These are phyloP conservation scores for Gnathonemus echidnorhynchus DNA, from an alignment of 2,113 vertebrate genomes.

Conservation along the genomic window DNA sequence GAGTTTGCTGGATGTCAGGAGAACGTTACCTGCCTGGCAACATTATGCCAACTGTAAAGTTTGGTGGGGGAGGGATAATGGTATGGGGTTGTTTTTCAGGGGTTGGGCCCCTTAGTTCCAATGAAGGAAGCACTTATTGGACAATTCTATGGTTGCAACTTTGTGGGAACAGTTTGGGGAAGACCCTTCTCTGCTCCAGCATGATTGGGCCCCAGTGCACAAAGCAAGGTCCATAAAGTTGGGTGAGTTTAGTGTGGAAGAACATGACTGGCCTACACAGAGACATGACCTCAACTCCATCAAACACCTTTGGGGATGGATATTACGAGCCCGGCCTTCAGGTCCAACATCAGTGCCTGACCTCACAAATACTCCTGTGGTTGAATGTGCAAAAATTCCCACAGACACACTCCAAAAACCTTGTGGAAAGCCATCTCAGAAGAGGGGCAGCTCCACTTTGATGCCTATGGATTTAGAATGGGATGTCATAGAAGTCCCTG, in stretches of 20 bases:
- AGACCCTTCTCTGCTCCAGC: too few species aligned
- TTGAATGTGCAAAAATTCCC: not conserved
- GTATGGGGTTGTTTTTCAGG: not conserved
- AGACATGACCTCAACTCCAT: not conserved
- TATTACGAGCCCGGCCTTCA: not conserved
- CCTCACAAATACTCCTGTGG: not conserved
- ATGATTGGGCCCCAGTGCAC: too few species aligned
- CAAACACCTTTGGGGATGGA: not conserved
- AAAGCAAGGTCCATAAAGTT: too few species aligned
- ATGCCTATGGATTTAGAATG: not conserved
- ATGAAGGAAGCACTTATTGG: too few species aligned
- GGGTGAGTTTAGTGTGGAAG: too few species aligned
- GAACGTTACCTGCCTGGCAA: not conserved
- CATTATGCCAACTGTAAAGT: not conserved
- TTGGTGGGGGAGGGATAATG: not conserved
- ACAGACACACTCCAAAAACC: not conserved
- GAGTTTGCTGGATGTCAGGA: not conserved
- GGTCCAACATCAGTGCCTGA: not conserved
- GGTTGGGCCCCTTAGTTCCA: not conserved
- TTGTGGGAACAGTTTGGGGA: not conserved
- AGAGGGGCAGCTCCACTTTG: not conserved
- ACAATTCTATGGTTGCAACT: not conserved
- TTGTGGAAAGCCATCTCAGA: not conserved
- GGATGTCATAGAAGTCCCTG: not conserved
- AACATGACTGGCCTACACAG: not conserved